These are phyloP conservation scores for Pomatorhinus ruficollis DNA, from an alignment of 2,113 vertebrate genomes.

Conservation along the genomic window DNA sequence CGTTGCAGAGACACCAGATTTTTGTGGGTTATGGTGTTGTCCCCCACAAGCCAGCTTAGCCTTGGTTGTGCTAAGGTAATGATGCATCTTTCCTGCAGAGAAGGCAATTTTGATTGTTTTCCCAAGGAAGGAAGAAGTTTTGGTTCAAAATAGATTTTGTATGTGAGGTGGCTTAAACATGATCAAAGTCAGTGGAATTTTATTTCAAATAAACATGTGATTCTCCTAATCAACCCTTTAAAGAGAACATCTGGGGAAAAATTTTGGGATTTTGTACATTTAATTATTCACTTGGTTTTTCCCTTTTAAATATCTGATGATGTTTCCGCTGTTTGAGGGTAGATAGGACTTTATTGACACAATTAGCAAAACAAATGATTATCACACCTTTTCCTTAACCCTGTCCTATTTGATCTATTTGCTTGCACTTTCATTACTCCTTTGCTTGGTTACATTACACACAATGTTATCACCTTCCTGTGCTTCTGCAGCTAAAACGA, in stretches of 20 bases:
- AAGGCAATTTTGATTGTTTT: neutral
- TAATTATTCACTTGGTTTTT: neutral
- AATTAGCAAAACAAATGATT: slow-evolving; percentile 51
- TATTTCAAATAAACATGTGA: neutral
- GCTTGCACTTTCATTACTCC: slow-evolving; percentile 33
- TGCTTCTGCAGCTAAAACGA: slow-evolving; percentile 16
- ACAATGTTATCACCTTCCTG: slow-evolving; percentile 44
- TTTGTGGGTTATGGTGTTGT: neutral
- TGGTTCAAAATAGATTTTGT: neutral
- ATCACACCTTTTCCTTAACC: slow-evolving; percentile 45
- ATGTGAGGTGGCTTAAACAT: neutral
- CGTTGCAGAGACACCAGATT: neutral
- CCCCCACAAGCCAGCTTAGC: fast-evolving
- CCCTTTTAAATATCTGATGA: neutral
- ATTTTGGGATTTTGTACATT: neutral
- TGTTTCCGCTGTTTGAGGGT: neutral
- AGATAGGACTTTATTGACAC: slow-evolving; percentile 46
- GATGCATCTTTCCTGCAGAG: neutral
- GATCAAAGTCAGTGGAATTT: slow-evolving; percentile 14
- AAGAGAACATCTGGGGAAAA: neutral
- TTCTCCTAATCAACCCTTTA: neutral
- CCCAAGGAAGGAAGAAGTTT: neutral
- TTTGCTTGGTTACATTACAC: slow-evolving; percentile 19
- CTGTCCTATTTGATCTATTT: slow-evolving; percentile 28
- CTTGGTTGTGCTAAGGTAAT: neutral